Evolutionary conservation across 2,113 vertebrate genomes (phyloP).

Genomic region (Heteronetta atricapilla): DNA sequence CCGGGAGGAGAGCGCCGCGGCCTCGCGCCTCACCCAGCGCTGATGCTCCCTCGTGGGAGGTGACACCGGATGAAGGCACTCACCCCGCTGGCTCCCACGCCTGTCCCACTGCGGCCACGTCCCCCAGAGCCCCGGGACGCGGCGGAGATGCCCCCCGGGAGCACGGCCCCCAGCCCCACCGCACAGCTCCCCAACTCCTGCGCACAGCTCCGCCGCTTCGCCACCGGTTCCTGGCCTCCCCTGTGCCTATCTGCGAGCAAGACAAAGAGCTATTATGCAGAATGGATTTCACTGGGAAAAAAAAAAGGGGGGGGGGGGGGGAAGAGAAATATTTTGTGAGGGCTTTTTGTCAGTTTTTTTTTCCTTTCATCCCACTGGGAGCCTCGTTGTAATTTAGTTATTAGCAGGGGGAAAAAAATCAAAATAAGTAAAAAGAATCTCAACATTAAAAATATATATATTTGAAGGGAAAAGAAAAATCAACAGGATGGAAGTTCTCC

Average conservation of each 20-base stretch:
- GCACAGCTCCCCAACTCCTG: not conserved
- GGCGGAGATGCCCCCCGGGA: not conserved
- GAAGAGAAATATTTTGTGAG: conserved; percentile 55
- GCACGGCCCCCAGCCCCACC: not conserved
- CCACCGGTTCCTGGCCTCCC: conserved; percentile 48
- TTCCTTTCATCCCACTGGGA: conserved; percentile 68
- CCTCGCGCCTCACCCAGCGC: not conserved
- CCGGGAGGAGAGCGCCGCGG: not conserved
- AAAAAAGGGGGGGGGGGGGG: not conserved
- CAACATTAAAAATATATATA: not conserved
- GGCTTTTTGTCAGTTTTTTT: not conserved
- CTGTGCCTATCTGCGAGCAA: conserved; percentile 57
- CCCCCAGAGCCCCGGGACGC: not conserved
- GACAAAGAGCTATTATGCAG: conserved; percentile 80
- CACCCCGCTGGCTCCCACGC: not conserved
- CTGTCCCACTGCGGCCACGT: not conserved
- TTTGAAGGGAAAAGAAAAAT: conserved; percentile 28
- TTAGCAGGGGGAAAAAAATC: conserved; percentile 49
- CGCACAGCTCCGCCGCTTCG: not conserved
- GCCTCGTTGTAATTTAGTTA: conserved; percentile 79
- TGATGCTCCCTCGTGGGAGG: not conserved
- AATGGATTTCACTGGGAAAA: conserved; percentile 64
- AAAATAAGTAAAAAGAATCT: conserved; percentile 73
- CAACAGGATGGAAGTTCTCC: conserved; percentile 53
- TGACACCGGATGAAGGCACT: not conserved